Percentiles rank a stretch among this genome's conserved stretches.
phyloP scores from a whole-genome alignment of 2,888 invertebrate species.

The Mystacides longicornis region DNA sequence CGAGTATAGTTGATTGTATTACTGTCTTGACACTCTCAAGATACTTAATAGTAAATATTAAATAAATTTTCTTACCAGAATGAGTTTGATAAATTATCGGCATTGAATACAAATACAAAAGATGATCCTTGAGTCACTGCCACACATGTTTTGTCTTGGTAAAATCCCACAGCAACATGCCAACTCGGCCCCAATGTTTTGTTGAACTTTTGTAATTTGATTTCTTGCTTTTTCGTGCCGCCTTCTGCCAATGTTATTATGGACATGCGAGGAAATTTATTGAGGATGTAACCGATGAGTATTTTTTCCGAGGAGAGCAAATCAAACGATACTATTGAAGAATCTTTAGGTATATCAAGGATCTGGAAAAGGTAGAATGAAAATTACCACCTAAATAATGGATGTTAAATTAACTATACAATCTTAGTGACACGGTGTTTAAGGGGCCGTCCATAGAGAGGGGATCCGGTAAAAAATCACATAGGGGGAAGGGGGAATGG shows the following conservation, averaged over 20 bases:
- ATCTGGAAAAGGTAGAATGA: slow-evolving; percentile 34
- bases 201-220: slow-evolving; percentile 30
- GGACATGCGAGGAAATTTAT: slow-evolving; percentile 28
- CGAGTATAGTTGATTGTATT: too few relatives aligned
- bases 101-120: slow-evolving; percentile 37
- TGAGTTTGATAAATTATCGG: slow-evolving; percentile 28
- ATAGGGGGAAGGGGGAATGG: too few relatives aligned
- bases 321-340: slow-evolving; percentile 37
- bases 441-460: too few relatives aligned
- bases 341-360: slow-evolving; percentile 32
- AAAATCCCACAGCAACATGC: slow-evolving; percentile 39
- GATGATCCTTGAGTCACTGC: slow-evolving; percentile 40
- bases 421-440: too few relatives aligned
- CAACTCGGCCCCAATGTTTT: slow-evolving; percentile 31
- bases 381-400: too few relatives aligned
- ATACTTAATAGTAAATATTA: too few relatives aligned
- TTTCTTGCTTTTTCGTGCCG: slow-evolving; percentile 22
- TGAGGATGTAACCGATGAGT: slow-evolving; percentile 32
- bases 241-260: slow-evolving; percentile 37
- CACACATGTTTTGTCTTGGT: slow-evolving; percentile 38
- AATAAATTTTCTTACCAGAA: slow-evolving; percentile 21
- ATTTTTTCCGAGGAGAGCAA: slow-evolving; percentile 38
- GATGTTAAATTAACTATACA: too few relatives aligned
- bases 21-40: too few relatives aligned
- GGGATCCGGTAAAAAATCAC: too few relatives aligned